These are phyloP conservation scores for Volucella inflata DNA, from an alignment of 2,888 invertebrate species.

Conservation along the genomic window DNA sequence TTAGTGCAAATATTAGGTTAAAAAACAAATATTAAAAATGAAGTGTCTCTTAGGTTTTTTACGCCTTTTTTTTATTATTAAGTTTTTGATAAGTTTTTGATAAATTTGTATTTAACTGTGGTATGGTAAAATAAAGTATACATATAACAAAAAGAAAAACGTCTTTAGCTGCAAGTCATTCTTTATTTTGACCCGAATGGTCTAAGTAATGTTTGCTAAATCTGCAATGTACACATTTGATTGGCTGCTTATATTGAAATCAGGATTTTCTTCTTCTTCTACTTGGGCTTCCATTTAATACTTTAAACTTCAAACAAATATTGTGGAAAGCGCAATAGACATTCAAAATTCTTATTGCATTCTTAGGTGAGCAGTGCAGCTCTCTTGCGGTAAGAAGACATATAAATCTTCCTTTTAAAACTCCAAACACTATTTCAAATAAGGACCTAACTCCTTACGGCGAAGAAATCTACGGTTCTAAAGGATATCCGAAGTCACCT, in stretches of 20 bases:
- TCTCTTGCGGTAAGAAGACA: constrained; percentile 19
- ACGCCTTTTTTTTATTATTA: too few relatives aligned
- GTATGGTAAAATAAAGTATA: too few relatives aligned
- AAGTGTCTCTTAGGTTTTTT: too few relatives aligned
- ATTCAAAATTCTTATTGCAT: constrained; percentile 4
- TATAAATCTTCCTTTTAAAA: constrained; percentile 17
- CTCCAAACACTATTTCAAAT: constrained; percentile 16
- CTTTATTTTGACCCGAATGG: background rate
- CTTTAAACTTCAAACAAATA: constrained; percentile 5
- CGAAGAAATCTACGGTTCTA: constrained; percentile 5
- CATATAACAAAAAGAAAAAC: too few relatives aligned
- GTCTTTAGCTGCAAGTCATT: background rate
- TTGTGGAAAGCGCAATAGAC: constrained; percentile 24
- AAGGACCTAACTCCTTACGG: background rate
- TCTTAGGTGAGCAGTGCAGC: constrained; percentile 16
- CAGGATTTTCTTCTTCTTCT: background rate
- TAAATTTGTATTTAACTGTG: too few relatives aligned
- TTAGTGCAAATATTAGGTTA: too few relatives aligned
- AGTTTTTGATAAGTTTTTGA: too few relatives aligned
- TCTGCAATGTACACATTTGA: background rate
- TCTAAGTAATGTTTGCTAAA: constrained; percentile 1
- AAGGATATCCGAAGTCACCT: constrained; percentile 4
- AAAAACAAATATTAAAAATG: too few relatives aligned
- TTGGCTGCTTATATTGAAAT: background rate
- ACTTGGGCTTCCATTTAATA: constrained; percentile 1